Base-by-base conservation (phyloP, 2,797 vertebrate species). In the Sebastes vulpes region DNA sequence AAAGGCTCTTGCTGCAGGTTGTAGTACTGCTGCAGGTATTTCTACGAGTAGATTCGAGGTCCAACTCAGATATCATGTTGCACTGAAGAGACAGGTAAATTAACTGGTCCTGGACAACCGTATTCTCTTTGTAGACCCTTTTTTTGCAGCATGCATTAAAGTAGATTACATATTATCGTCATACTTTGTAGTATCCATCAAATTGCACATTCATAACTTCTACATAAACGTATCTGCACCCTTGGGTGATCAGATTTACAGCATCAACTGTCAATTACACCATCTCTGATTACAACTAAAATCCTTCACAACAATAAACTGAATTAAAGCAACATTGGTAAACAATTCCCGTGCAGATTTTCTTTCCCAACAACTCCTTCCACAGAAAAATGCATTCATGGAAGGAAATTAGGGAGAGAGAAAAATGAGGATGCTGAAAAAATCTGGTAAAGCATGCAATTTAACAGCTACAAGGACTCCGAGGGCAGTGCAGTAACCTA, bases 1-100 rank as follows among this genome's bases (percentile, higher is more conserved):
- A 73, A 8, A 0, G 90, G 79, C 71, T 94, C 93, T 7, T 69
- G 80, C 71, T 93, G 72, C 53, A 95, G 92, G 74, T 91, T 77
- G 84, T 96, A 96, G 83, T 91, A 96, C 9, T 65, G 88, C 80
- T 92, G 84, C 9, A 97, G 95, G 87, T 96, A 96, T 68, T 95
- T 92, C 96, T 97, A 28, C 6, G 10, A 85, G 48, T 7, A 83
- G 16, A 87, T 75, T 79, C 1, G 12, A 72, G 12, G 67, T 66
- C 48, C 32, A 52, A 18, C 61, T 82, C 46, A 88, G 25, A 70
- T 3, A 23, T 23, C 0, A 20, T 48, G 56, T 60, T 75, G 64
- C 21, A 52, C 3, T 21, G 9, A 53, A 28, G 16, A 79, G 18
- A 9, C 11, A 18, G 11, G 21, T 14, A 1, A 7, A 77, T 68